A percentile compares a stretch with the other conserved stretches of the same genome.
These are phyloP conservation scores for Parnassius glacialis DNA, from an alignment of 2,888 invertebrate genomes.

Conservation along the genomic window DNA sequence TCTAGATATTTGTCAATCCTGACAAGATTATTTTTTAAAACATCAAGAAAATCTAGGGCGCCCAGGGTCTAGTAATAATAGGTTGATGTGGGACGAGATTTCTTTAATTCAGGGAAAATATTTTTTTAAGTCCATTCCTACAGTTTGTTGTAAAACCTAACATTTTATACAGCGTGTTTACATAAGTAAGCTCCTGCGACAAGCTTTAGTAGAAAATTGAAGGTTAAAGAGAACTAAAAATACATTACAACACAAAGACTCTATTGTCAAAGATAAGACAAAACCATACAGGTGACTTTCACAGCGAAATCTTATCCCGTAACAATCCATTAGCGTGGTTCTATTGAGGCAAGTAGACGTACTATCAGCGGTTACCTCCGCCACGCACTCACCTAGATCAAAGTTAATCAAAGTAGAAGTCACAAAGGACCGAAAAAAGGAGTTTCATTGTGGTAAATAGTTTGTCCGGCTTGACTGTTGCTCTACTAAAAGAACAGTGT, in stretches of 20 bases:
- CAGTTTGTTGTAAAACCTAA: background rate
- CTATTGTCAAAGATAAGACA: constrained; percentile 10
- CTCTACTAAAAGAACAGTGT: constrained; percentile 45
- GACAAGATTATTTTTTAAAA: too few relatives aligned
- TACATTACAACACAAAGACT: background rate
- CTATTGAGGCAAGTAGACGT: constrained; percentile 8
- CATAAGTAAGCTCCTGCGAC: too few relatives aligned
- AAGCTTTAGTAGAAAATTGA: too few relatives aligned
- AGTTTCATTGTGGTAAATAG: constrained; percentile 69
- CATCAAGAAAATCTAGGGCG: too few relatives aligned
- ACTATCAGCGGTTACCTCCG: constrained; percentile 29
- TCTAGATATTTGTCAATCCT: too few relatives aligned
- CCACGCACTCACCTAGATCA: constrained; percentile 74
- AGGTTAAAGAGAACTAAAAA: background rate
- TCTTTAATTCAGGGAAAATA: too few relatives aligned
- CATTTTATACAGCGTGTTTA: background rate
- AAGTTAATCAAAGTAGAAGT: constrained; percentile 78
- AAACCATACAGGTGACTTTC: constrained; percentile 16
- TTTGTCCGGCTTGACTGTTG: constrained; percentile 32
- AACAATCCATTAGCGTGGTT: constrained; percentile 67
- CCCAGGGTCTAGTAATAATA: background rate
- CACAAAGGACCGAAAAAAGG: constrained; percentile 74
- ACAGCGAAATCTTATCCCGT: constrained; percentile 11
- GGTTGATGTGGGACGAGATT: background rate
- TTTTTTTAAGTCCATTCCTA: too few relatives aligned